Evolutionary conservation across 2,113 vertebrate genomes (phyloP).

Genomic region (Cisticola juncidis): DNA sequence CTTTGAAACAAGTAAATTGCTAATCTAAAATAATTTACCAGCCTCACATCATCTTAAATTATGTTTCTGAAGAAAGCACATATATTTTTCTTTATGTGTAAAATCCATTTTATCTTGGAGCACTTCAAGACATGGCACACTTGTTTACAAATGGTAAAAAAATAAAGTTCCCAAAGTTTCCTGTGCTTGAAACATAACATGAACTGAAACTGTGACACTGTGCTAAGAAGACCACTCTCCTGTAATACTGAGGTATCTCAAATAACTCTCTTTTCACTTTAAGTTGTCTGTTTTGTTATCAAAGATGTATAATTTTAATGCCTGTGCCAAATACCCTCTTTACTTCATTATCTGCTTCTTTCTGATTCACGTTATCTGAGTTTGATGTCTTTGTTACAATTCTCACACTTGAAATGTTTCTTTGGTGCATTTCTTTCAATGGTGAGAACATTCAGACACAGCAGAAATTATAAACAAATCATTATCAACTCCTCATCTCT

Average conservation of each 20-base stretch:
- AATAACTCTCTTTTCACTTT: background rate
- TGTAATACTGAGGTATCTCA: background rate
- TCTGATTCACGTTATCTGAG: background rate
- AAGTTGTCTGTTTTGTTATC: background rate
- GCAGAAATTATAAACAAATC: background rate
- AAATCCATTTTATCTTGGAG: background rate
- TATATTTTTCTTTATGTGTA: background rate
- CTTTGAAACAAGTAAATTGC: background rate
- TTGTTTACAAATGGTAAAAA: background rate
- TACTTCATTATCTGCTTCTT: background rate
- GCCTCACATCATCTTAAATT: background rate
- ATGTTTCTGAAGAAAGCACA: background rate
- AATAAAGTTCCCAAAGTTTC: background rate
- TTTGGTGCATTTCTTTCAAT: background rate
- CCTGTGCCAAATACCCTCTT: background rate
- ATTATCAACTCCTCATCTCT: background rate
- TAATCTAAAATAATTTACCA: background rate
- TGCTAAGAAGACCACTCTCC: background rate
- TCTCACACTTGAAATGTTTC: background rate
- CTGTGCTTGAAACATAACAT: background rate
- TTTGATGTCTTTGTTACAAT: rapidly evolving
- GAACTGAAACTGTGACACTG: background rate
- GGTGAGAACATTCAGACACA: background rate
- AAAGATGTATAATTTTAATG: background rate
- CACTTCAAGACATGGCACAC: rapidly evolving